Conservation (phyloP, 2,113 vertebrate genomes). For the Sinocyclocheilus anophthalmus region DNA sequence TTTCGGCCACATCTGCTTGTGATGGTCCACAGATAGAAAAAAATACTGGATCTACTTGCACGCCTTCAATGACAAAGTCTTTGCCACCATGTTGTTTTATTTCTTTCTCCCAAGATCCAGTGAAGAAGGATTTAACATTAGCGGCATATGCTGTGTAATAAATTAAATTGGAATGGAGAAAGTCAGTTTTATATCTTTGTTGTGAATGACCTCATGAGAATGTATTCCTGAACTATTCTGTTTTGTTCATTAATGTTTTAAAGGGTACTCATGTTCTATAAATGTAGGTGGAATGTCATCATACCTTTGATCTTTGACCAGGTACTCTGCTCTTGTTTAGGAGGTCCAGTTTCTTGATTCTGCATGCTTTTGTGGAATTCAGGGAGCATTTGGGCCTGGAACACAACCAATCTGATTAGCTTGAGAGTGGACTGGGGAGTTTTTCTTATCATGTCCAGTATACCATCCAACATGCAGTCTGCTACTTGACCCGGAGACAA, state of each 20-base stretch:
- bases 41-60: constrained; percentile 65
- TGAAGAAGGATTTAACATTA: constrained; percentile 31
- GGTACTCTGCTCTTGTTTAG: not conserved
- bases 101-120: constrained; percentile 3
- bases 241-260: not conserved
- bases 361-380: constrained; percentile 71
- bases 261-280: not conserved
- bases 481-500: constrained; percentile 65
- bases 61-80: constrained; percentile 52
- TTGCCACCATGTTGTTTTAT: constrained; percentile 44
- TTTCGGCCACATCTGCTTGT: constrained; percentile 54
- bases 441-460: constrained; percentile 63
- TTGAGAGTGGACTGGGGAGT: constrained; percentile 53
- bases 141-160: constrained; percentile 31
- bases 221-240: not conserved
- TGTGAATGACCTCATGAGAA: not conserved
- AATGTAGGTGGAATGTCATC: not conserved
- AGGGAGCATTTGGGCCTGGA: constrained; percentile 68
- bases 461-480: constrained; percentile 74
- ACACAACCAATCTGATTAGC: constrained; percentile 71
- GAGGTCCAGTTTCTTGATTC: constrained; percentile 49
- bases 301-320: constrained; percentile 60
- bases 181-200: constrained; percentile 29
- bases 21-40: constrained; percentile 85
- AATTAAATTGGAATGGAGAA: not conserved